Conservation (phyloP, 2,888 invertebrate genomes). For the Microchrysa polita region DNA sequence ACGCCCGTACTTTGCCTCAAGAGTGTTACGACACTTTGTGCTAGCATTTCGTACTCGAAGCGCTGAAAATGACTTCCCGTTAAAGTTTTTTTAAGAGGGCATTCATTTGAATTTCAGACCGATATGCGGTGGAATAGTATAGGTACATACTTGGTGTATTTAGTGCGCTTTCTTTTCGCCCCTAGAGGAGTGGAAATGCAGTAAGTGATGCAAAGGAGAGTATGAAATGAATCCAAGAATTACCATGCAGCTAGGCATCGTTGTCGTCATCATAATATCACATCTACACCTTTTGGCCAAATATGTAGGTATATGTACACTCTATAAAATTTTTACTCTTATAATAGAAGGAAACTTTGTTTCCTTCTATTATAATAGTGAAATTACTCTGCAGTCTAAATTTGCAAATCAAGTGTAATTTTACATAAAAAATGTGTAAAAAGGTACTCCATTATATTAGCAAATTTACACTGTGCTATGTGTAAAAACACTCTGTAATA, state of each 20-base stretch:
- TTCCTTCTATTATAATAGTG: too few species aligned
- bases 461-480: too few species aligned
- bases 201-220: conserved; percentile 24
- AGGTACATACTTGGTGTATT: conserved; percentile 19
- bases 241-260: neutral
- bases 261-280: too few species aligned
- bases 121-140: neutral
- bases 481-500: too few species aligned
- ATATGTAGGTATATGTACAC: too few species aligned
- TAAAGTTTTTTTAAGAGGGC: conserved; percentile 25
- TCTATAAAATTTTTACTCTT: too few species aligned
- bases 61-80: conserved; percentile 39
- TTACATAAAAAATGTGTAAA: too few species aligned
- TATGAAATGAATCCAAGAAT: neutral
- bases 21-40: conserved; percentile 7
- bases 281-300: conserved; percentile 13
- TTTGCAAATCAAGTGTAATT: too few species aligned
- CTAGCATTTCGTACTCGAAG: conserved; percentile 9
- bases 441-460: too few species aligned
- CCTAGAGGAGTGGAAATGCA: neutral
- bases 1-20: too few species aligned
- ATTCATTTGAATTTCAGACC: conserved; percentile 39
- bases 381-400: too few species aligned
- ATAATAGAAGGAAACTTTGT: too few species aligned
- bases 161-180: conserved; percentile 27